phyloP scores from a whole-genome alignment of 2,797 vertebrate species.

The Arnoldichthys spilopterus region DNA sequence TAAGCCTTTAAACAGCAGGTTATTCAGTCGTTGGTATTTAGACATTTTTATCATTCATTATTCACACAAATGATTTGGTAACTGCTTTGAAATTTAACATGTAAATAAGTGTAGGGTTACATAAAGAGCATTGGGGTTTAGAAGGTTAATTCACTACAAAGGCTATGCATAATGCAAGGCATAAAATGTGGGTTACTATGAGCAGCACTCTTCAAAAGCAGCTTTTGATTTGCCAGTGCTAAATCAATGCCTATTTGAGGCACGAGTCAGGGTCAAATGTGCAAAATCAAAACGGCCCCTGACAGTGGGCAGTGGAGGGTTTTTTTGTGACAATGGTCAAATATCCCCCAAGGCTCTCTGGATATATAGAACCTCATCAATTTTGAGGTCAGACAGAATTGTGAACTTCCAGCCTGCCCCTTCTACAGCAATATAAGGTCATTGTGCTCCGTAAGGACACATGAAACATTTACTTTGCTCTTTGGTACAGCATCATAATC shows the following conservation, averaged over 20 bases:
- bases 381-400: neutral
- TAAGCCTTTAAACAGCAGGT: too few relatives aligned
- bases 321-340: neutral
- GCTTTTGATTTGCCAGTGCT: neutral
- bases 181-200: neutral
- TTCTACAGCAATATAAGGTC: slow-evolving; percentile 1
- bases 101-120: too few relatives aligned
- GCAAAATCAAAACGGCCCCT: neutral
- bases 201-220: neutral
- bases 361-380: slow-evolving; percentile 14
- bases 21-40: neutral
- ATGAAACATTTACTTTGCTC: too few relatives aligned
- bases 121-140: too few relatives aligned
- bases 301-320: neutral
- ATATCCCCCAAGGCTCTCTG: neutral
- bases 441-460: neutral
- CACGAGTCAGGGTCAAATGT: neutral
- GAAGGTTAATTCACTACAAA: too few relatives aligned
- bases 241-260: neutral
- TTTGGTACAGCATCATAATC: too few relatives aligned
- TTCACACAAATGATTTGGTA: too few relatives aligned
- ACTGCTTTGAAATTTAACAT: too few relatives aligned
- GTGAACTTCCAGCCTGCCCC: neutral
- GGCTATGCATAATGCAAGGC: neutral
- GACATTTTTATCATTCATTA: neutral